Evolutionary conservation across 2,113 vertebrate species (phyloP).

Genomic region (Rhinolophus sinicus): DNA sequence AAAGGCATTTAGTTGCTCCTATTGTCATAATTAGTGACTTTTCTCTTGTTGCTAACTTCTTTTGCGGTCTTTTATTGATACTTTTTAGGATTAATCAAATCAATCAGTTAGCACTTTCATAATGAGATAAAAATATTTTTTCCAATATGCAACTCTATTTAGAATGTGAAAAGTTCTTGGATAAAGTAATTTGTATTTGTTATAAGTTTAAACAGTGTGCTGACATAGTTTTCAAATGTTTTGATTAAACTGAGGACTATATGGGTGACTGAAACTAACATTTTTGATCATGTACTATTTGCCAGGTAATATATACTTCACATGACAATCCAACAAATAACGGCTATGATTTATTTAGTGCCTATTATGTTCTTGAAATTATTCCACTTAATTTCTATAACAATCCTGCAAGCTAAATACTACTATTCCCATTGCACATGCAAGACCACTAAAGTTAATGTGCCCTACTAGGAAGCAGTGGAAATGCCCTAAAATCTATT

Average conservation of each 20-base stretch:
- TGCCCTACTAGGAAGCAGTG: not conserved
- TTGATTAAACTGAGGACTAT: constrained; percentile 8
- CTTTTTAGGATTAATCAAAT: not conserved
- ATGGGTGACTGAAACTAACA: not conserved
- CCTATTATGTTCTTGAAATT: not conserved
- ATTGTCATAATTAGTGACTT: not conserved
- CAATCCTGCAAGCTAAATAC: not conserved
- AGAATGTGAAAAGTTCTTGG: not conserved
- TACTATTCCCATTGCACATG: not conserved
- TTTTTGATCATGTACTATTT: not conserved
- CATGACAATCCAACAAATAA: not conserved
- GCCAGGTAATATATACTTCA: not conserved
- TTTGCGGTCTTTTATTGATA: not conserved
- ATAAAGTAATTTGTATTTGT: not conserved
- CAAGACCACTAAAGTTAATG: not conserved
- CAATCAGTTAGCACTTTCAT: not conserved
- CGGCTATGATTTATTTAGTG: not conserved
- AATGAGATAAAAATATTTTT: not conserved
- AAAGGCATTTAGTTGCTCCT: not conserved
- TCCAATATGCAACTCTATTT: not conserved
- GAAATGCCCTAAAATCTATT: not conserved
- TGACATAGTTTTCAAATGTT: not conserved
- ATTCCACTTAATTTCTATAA: not conserved
- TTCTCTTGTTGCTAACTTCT: not conserved
- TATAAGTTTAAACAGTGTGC: not conserved